phyloP scores from a whole-genome alignment of 2,888 invertebrate genomes.

The Chrysotoxum bicinctum region DNA sequence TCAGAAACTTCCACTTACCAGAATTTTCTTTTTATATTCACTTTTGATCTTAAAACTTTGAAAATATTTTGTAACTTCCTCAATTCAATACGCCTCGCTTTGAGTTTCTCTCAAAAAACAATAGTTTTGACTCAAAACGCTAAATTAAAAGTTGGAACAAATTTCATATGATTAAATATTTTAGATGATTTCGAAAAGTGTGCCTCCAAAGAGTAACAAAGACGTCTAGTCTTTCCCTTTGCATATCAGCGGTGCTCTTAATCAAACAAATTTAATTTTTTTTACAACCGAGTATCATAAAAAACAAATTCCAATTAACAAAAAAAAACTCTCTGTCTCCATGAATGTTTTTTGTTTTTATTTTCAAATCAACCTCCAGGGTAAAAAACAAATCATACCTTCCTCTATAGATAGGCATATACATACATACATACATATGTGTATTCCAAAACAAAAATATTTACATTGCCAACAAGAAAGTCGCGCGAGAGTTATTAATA shows the following conservation, averaged over 20 bases:
- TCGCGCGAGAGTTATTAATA: conserved; percentile 65
- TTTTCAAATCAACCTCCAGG: neutral
- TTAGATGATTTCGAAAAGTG: too few relatives aligned
- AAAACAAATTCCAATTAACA: neutral
- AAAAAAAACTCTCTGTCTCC: neutral
- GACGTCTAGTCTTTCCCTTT: neutral
- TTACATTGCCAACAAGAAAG: conserved; percentile 57
- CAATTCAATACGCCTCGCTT: too few relatives aligned
- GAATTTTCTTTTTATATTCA: too few relatives aligned
- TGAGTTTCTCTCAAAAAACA: too few relatives aligned
- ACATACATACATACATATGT: neutral
- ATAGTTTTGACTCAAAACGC: too few relatives aligned
- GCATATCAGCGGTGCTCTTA: neutral
- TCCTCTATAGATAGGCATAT: neutral
- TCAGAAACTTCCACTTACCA: too few relatives aligned
- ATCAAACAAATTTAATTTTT: neutral
- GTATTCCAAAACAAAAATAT: conserved; percentile 56
- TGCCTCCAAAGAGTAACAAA: neutral
- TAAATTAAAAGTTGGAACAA: too few relatives aligned
- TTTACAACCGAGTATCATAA: neutral
- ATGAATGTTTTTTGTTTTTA: neutral
- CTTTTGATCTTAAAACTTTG: too few relatives aligned
- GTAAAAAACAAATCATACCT: neutral
- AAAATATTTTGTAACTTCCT: too few relatives aligned
- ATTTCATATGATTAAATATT: too few relatives aligned